A percentile compares a stretch with the other conserved stretches of the same genome.
These are phyloP conservation scores for Lithobates sylvaticus DNA, from an alignment of 2,797 vertebrate species.

Conservation along the genomic window DNA sequence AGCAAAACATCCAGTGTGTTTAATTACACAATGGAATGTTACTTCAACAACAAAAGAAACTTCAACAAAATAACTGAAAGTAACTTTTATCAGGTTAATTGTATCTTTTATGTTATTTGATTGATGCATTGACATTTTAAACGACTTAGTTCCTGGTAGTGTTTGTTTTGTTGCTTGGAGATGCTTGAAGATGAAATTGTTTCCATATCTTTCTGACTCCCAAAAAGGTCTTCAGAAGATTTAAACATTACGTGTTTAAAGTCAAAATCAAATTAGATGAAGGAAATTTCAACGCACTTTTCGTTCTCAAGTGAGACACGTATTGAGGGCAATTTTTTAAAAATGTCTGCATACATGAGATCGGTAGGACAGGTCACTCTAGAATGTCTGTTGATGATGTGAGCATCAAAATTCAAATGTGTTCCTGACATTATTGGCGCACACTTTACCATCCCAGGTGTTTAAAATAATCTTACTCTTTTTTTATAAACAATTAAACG, in stretches of 20 bases:
- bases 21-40: conserved; percentile 38
- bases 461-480: background rate
- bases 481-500: no score
- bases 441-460: background rate
- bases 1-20: conserved; percentile 38
- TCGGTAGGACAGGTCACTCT: no score
- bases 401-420: background rate
- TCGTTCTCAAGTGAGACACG: background rate
- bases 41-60: conserved; percentile 37
- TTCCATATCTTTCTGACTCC: background rate
- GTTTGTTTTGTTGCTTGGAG: conserved; percentile 26
- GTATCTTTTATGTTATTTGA: conserved; percentile 15
- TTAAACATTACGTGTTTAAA: background rate
- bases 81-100: conserved; percentile 31
- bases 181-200: conserved; percentile 3
- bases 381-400: no score
- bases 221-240: background rate
- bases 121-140: conserved; percentile 44
- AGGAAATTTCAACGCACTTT: background rate
- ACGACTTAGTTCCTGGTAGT: conserved; percentile 31
- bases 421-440: background rate
- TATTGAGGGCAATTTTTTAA: background rate
- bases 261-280: background rate
- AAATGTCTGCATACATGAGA: no score
- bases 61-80: conserved; percentile 26